Evolutionary conservation across 1,140 invertebrate species (phyloP).

Genomic region (Eulimnadia texana): DNA sequence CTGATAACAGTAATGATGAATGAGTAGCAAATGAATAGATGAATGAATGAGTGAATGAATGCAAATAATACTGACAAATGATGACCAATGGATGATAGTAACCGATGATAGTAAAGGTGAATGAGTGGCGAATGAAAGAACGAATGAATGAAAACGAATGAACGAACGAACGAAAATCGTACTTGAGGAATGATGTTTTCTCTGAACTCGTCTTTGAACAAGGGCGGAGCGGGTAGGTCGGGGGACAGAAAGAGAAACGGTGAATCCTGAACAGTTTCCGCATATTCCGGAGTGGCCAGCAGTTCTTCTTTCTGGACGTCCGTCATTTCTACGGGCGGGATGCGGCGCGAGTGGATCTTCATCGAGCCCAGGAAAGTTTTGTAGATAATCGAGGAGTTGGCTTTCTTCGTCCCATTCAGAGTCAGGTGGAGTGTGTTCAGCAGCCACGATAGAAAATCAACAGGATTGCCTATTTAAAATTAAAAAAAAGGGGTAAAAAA

Average conservation of each 20-base stretch:
- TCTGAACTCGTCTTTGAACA: conserved; percentile 92
- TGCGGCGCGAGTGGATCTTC: conserved; percentile 85
- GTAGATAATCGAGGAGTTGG: conserved; percentile 78
- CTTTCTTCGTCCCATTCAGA: conserved; percentile 71
- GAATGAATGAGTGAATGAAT: too few relatives aligned
- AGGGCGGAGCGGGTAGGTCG: conserved; percentile 86
- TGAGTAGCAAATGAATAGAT: too few relatives aligned
- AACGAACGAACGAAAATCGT: too few relatives aligned
- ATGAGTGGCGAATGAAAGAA: too few relatives aligned
- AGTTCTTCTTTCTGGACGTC: conserved; percentile 70
- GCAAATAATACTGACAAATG: too few relatives aligned
- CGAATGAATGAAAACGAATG: too few relatives aligned
- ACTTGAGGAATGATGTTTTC: conserved; percentile 98
- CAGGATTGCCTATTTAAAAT: conserved; percentile 63
- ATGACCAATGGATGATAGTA: too few relatives aligned
- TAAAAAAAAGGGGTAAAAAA: conserved; percentile 1
- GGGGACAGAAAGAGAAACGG: conserved; percentile 92
- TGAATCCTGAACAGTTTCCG: conserved; percentile 69
- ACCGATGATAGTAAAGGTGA: too few relatives aligned
- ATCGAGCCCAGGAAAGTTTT: conserved; percentile 91
- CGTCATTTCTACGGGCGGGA: conserved; percentile 82
- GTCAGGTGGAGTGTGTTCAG: conserved; percentile 83
- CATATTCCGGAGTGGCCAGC: conserved; percentile 69
- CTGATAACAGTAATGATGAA: too few relatives aligned
- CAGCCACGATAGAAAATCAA: conserved; percentile 94